Percentiles rank a stretch among this genome's conserved stretches.
These are phyloP conservation scores for Poecile montanus DNA, from an alignment of 2,797 vertebrate species.

Conservation along the genomic window DNA sequence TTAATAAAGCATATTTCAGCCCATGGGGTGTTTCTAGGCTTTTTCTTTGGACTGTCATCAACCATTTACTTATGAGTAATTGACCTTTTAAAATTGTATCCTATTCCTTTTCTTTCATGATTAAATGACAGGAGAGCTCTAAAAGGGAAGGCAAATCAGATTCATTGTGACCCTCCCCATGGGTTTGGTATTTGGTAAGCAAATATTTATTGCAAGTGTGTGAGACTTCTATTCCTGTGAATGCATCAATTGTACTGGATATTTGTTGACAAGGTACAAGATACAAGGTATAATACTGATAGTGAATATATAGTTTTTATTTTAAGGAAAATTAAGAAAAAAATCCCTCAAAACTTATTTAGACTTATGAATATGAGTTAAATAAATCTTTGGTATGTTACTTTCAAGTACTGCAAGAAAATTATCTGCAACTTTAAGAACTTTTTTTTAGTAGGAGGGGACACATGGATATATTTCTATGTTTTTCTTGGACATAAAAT, in stretches of 20 bases:
- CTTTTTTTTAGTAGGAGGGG: background rate
- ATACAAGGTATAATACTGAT: background rate
- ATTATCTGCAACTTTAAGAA: background rate
- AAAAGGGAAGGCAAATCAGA: background rate
- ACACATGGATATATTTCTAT: background rate
- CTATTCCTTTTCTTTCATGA: background rate
- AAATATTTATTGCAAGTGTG: background rate
- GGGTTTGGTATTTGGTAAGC: background rate
- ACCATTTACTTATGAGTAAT: background rate
- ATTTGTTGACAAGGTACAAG: background rate
- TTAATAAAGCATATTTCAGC: background rate
- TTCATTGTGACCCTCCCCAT: background rate
- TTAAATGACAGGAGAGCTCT: background rate
- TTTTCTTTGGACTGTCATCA: background rate
- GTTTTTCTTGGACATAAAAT: background rate
- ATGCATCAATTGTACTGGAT: background rate
- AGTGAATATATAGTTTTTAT: background rate
- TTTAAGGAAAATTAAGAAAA: background rate
- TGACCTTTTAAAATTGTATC: conserved; percentile 34
- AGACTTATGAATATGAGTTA: background rate
- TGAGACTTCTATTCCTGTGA: background rate
- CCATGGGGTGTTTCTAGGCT: background rate
- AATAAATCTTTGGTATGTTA: background rate
- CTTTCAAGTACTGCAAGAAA: background rate
- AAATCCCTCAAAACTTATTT: background rate